Percentiles rank a stretch among this genome's conserved stretches.
Evolutionary conservation across 1,140 invertebrate species (phyloP).

Genomic region (Drosophila micromelanica): DNA sequence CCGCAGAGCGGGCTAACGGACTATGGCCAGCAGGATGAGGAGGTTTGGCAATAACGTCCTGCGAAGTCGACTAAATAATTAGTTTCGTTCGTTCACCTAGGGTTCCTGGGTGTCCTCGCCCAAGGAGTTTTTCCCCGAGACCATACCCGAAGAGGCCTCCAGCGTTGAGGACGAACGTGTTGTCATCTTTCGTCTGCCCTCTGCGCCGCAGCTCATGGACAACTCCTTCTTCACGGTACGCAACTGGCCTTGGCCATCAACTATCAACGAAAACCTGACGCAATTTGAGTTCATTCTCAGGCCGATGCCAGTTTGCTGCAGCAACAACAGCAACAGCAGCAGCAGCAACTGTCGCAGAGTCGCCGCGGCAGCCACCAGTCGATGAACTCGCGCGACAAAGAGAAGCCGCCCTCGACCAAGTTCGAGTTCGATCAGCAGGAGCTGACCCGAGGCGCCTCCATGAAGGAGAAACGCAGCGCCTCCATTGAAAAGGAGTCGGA

Average conservation of each 20-base stretch:
- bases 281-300: slow-evolving; percentile 36
- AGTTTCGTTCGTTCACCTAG: slow-evolving; percentile 62
- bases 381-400: slow-evolving; percentile 78
- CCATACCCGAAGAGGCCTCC: slow-evolving; percentile 95
- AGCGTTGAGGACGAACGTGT: slow-evolving; percentile 96
- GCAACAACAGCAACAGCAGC: slow-evolving; percentile 82
- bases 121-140: slow-evolving; percentile 95
- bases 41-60: slow-evolving; percentile 71
- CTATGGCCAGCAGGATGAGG: slow-evolving; percentile 86
- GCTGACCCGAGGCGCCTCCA: slow-evolving; percentile 72
- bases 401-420: slow-evolving; percentile 74
- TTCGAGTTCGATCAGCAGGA: slow-evolving; percentile 84
- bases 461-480: slow-evolving; percentile 86
- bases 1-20: slow-evolving; percentile 77
- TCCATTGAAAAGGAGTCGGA: slow-evolving; percentile 86
- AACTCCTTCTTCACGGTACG: slow-evolving; percentile 88
- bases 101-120: slow-evolving; percentile 91
- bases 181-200: slow-evolving; percentile 86
- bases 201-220: slow-evolving; percentile 77
- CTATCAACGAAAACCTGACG: not conserved
- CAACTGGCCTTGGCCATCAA: too few relatives aligned
- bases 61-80: not conserved
- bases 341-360: slow-evolving; percentile 80
- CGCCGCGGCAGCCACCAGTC: slow-evolving; percentile 80
- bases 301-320: slow-evolving; percentile 87